Percentiles rank a stretch among this genome's conserved stretches.
Conservation (phyloP, 2,113 vertebrate genomes). For the Petrocephalus microphthalmus region DNA sequence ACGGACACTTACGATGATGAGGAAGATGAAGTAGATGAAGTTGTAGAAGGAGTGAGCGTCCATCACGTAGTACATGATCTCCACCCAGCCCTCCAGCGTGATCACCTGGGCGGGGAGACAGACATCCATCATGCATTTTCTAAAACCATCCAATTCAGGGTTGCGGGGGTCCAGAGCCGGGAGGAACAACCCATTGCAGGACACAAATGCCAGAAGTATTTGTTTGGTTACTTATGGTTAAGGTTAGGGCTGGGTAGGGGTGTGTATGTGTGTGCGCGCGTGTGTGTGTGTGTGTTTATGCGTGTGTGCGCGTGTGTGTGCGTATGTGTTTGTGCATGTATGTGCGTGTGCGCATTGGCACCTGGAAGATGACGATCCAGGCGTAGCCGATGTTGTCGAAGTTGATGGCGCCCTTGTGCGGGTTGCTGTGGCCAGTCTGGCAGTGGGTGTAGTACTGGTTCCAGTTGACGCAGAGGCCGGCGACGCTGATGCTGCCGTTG, state of each 20-base stretch:
- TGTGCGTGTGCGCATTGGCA: conserved; percentile 28
- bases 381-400: conserved; percentile 98
- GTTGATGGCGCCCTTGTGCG: conserved; percentile 95
- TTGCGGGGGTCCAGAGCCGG: too few species aligned
- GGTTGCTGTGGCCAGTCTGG: conserved; percentile 81
- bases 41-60: conserved; percentile 99
- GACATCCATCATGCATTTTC: too few species aligned
- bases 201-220: neutral
- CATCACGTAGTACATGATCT: conserved; percentile 99
- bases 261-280: neutral
- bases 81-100: conserved; percentile 97
- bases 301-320: too few species aligned
- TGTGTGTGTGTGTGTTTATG: too few species aligned
- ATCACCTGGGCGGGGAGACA: conserved; percentile 73
- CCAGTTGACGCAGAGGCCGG: conserved; percentile 87
- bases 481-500: conserved; percentile 60
- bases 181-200: too few species aligned
- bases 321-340: too few species aligned
- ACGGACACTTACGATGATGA: conserved; percentile 87
- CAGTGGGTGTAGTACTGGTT: conserved; percentile 94
- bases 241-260: neutral
- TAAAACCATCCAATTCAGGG: too few species aligned
- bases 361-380: conserved; percentile 99
- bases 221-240: neutral
- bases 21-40: conserved; percentile 98